A percentile compares a stretch with the other conserved stretches of the same genome.
These are phyloP conservation scores for Altica lythri DNA, from an alignment of 2,888 invertebrate species.

Conservation along the genomic window DNA sequence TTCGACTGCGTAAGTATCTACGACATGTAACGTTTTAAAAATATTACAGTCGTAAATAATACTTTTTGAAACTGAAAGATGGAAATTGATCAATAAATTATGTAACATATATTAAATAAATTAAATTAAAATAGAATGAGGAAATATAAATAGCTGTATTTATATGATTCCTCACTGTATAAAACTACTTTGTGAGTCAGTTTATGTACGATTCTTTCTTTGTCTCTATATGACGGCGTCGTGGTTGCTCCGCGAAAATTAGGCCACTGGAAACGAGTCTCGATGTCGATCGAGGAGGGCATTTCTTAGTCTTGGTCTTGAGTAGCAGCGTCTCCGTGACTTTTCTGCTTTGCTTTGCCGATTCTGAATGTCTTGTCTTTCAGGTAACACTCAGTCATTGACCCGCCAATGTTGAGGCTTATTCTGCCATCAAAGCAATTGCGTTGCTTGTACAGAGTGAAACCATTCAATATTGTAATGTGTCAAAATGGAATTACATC, in stretches of 20 bases:
- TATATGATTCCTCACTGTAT: too few relatives aligned
- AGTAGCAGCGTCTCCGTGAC: constrained; percentile 32
- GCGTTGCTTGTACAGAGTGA: too few relatives aligned
- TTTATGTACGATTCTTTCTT: constrained; percentile 9
- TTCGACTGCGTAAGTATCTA: too few relatives aligned
- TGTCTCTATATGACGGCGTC: constrained; percentile 4
- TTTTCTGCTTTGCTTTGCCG: constrained; percentile 38
- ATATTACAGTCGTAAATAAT: too few relatives aligned
- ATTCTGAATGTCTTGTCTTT: constrained; percentile 41
- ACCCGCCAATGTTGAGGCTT: constrained; percentile 28
- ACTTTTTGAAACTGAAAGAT: too few relatives aligned
- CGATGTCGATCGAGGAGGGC: constrained; percentile 12
- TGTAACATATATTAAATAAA: too few relatives aligned
- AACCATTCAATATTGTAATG: too few relatives aligned
- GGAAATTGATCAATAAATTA: too few relatives aligned
- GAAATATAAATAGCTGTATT: too few relatives aligned
- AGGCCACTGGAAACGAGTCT: constrained; percentile 32
- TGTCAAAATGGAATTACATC: too few relatives aligned
- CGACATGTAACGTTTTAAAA: too few relatives aligned
- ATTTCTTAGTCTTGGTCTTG: constrained; percentile 18
- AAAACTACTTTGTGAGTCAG: constrained; percentile 16
- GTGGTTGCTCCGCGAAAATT: constrained; percentile 27
- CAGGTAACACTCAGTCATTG: constrained; percentile 42
- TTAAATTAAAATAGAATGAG: too few relatives aligned
- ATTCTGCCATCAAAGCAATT: constrained; percentile 18